phyloP scores from a whole-genome alignment of 92 coral and sea anemone genomes.

The Scolanthus callimorphus region DNA sequence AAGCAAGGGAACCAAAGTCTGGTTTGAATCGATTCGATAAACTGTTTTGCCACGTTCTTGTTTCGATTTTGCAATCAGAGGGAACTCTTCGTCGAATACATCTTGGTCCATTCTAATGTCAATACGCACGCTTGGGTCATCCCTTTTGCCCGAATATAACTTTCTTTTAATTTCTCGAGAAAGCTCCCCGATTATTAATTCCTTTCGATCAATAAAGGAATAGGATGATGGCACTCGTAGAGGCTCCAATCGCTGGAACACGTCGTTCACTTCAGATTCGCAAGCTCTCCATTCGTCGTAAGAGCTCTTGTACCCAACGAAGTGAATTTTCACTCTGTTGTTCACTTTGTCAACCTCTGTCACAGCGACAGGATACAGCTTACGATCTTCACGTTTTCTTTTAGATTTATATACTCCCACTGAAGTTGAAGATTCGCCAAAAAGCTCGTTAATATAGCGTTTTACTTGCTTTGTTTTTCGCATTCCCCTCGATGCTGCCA shows the following conservation, averaged over 20 bases:
- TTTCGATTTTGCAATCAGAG: slow-evolving; percentile 6
- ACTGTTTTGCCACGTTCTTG: slow-evolving; percentile 38
- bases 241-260: slow-evolving; percentile 14
- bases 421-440: no score
- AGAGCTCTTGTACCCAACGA: slow-evolving; percentile 17
- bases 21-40: slow-evolving; percentile 18
- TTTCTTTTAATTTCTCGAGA: slow-evolving; percentile 34
- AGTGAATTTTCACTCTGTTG: slow-evolving; percentile 45
- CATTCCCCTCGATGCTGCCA: no score
- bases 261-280: slow-evolving; percentile 4
- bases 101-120: slow-evolving; percentile 37
- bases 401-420: no score
- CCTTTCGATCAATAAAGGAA: slow-evolving; percentile 24
- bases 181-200: slow-evolving; percentile 8
- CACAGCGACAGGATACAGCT: slow-evolving; percentile 12
- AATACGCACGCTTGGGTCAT: slow-evolving; percentile 34
- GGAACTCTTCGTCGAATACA: slow-evolving; percentile 48
- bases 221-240: slow-evolving; percentile 3
- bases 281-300: slow-evolving; percentile 34
- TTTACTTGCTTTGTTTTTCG: no score
- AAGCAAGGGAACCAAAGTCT: slow-evolving; percentile 26
- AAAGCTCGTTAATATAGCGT: no score
- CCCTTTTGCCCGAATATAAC: slow-evolving; percentile 34
- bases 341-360: slow-evolving; percentile 31
- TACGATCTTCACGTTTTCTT: no score